These are phyloP conservation scores for Drosophila punjabiensis DNA, from an alignment of 1,140 invertebrate genomes.

Conservation along the genomic window DNA sequence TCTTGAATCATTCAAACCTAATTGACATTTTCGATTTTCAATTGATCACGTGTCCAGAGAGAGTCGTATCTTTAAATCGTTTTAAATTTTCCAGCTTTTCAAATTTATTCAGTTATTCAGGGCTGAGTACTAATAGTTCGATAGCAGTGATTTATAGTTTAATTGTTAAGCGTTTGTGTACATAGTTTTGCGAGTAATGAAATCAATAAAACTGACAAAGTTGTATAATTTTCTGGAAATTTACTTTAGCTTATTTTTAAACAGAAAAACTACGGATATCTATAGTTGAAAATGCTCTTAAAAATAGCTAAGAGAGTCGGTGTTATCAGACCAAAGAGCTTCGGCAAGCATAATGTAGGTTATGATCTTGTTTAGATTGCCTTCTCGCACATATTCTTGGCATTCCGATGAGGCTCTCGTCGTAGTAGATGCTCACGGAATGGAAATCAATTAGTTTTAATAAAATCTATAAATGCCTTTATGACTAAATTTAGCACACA, in stretches of 20 bases:
- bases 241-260: background rate
- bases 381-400: slow-evolving; percentile 24
- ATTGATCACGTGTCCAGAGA: slow-evolving; percentile 4
- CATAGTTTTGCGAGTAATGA: background rate
- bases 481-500: slow-evolving; percentile 55
- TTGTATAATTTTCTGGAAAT: slow-evolving; percentile 11
- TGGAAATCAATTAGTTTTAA: slow-evolving; percentile 61
- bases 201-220: slow-evolving; percentile 4
- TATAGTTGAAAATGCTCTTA: slow-evolving; percentile 8
- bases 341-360: slow-evolving; percentile 55
- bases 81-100: background rate
- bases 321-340: slow-evolving; percentile 33
- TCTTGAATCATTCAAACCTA: slow-evolving; percentile 29
- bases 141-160: slow-evolving; percentile 24
- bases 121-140: background rate
- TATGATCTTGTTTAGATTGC: slow-evolving; percentile 61
- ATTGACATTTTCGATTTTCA: slow-evolving; percentile 40
- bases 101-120: slow-evolving; percentile 18
- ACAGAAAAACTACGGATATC: background rate
- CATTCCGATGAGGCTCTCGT: slow-evolving; percentile 15
- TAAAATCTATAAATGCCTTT: slow-evolving; percentile 43
- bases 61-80: slow-evolving; percentile 5
- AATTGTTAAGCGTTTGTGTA: background rate
- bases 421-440: slow-evolving; percentile 4
- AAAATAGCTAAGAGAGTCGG: slow-evolving; percentile 5